Evolutionary conservation across 2,888 invertebrate species (phyloP).

Genomic region (Lobophora halterata): DNA sequence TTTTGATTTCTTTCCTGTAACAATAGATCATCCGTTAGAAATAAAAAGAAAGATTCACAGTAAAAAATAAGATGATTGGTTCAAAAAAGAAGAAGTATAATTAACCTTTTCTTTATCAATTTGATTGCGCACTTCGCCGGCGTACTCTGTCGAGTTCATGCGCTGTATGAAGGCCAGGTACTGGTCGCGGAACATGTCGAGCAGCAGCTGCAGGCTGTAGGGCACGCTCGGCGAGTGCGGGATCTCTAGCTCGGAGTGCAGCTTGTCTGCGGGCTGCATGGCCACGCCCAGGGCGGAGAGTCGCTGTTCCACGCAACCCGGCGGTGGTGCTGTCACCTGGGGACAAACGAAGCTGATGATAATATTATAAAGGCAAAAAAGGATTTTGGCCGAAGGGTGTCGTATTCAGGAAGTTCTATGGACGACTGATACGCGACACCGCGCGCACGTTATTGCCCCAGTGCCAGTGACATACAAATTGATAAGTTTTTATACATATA

Average conservation of each 20-base stretch:
- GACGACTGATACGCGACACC: too few relatives aligned
- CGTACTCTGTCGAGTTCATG: constrained; percentile 91
- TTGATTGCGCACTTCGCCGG: constrained; percentile 85
- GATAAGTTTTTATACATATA: too few relatives aligned
- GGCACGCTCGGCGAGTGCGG: constrained; percentile 90
- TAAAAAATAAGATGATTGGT: neutral
- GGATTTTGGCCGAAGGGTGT: too few relatives aligned
- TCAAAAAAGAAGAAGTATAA: too few relatives aligned
- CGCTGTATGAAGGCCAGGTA: constrained; percentile 91
- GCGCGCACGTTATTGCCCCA: too few relatives aligned
- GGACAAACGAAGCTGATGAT: neutral
- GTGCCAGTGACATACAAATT: too few relatives aligned
- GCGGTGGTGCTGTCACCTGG: constrained; percentile 88
- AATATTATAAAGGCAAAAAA: neutral
- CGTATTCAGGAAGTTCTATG: too few relatives aligned
- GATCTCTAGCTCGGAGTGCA: constrained; percentile 92
- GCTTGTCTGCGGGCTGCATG: constrained; percentile 81
- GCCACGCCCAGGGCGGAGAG: constrained; percentile 88
- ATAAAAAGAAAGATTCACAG: neutral
- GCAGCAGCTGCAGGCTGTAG: constrained; percentile 91
- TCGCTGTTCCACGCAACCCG: constrained; percentile 95
- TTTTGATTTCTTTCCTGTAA: constrained; percentile 88
- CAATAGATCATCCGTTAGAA: too few relatives aligned
- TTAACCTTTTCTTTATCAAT: constrained; percentile 91
- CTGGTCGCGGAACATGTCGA: constrained; percentile 93